Base-by-base conservation (phyloP, 2,113 vertebrate species). In the Percina caprodes region DNA sequence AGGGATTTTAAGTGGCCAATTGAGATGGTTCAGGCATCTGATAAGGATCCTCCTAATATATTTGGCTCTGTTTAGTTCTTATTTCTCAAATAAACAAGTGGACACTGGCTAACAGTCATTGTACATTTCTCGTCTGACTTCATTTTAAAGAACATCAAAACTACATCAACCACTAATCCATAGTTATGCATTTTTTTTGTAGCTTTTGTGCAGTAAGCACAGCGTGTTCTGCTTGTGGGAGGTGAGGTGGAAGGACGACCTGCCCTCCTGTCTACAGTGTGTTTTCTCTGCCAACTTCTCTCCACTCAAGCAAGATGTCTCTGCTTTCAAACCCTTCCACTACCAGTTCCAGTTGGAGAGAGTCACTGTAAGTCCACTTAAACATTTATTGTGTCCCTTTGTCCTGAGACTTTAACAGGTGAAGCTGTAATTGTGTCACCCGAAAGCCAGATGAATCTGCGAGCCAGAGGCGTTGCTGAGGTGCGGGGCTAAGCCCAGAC, bases 211-310 rank as follows among this genome's bases (percentile, higher is more conserved):
- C 95, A 97, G 96, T 89, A 95, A 94, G 92, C 98, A 98, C 95
- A 94, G 94, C 0, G 91, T 97, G 88, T 99, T 97, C 95, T 98
- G 97, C 76, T 85, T 99, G 81, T 99, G 98, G 98, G 98, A 99
- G 94, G 77, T 98, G 88, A 95, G 89, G 87, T 98, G 97, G 97
- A 94, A 89, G 18, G 92, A 86, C 30, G 96, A 96, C 74, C 96
- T 96, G 19, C 96, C 97, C 39, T 83, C 95, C 6, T 92, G 95
- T 68, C 95, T 99, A 81, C 94, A 94, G 83, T 97, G 96, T 83
- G 93, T 90, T 60, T 99, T 99, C 93, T 97, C 97, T 21, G 91
- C 97, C 68, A 95, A 92, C 76, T 99, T 99, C 90, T 95, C 88
- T 48, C 97, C 96, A 0, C 92, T 91, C 69, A 94, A 95, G n/a